These are phyloP conservation scores for Rhopilema esculentum DNA, from an alignment of 30 jellyfish, hydroid and myxozoan genomes.

Conservation along the genomic window DNA sequence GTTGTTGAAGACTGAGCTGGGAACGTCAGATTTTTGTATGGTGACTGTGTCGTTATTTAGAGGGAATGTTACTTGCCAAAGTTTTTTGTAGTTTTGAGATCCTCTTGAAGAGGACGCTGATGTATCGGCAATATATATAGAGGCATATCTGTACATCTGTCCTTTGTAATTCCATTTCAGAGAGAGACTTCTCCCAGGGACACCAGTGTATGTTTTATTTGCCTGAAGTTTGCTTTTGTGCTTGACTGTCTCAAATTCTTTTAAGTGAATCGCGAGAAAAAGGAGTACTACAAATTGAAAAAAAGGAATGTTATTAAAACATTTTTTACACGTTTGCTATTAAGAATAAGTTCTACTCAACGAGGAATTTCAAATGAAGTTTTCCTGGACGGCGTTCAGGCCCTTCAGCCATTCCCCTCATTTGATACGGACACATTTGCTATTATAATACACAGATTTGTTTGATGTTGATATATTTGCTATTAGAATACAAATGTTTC, in stretches of 20 bases:
- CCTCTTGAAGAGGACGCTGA: not conserved
- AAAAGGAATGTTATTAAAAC: not conserved
- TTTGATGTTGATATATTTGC: too few species aligned
- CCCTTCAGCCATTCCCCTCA: too few species aligned
- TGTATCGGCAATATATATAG: not conserved
- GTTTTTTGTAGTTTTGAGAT: not conserved
- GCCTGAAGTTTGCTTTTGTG: not conserved
- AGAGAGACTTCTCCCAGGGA: constrained; percentile 21
- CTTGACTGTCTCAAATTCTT: not conserved
- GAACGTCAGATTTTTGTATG: not conserved
- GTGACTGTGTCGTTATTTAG: constrained; percentile 1
- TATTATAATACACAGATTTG: too few species aligned
- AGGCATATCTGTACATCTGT: not conserved
- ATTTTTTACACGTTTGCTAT: too few species aligned
- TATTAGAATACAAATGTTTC: too few species aligned
- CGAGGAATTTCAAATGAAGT: too few species aligned
- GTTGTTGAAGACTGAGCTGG: constrained; percentile 14
- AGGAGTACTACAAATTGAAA: not conserved
- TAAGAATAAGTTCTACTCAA: too few species aligned
- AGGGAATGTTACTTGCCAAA: constrained; percentile 19
- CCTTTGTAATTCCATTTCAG: constrained; percentile 42
- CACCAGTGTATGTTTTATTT: constrained; percentile 22
- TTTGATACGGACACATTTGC: too few species aligned
- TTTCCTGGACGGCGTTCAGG: too few species aligned
- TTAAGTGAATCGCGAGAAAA: not conserved